These are phyloP conservation scores for Zaprionus taronus DNA, from an alignment of 1,140 invertebrate species.

Conservation along the genomic window DNA sequence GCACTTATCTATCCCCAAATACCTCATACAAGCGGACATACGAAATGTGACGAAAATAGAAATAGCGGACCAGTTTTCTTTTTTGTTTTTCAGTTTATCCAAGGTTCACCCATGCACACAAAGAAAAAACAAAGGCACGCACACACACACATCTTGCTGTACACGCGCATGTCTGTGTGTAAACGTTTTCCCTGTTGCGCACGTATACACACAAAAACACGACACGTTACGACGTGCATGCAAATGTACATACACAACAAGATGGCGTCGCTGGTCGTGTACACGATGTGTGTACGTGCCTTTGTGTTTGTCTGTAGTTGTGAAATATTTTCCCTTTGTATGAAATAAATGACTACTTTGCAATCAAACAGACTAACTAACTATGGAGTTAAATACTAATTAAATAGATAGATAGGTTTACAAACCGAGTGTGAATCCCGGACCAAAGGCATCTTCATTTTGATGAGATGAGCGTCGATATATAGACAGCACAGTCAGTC, in stretches of 20 bases:
- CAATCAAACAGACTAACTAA: constrained; percentile 25
- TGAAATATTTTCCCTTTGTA: constrained; percentile 44
- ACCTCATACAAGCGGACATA: constrained; percentile 41
- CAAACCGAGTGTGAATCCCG: constrained; percentile 76
- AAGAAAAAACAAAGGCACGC: constrained; percentile 50
- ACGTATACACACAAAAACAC: constrained; percentile 18
- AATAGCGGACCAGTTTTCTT: constrained; percentile 31
- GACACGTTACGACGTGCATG: constrained; percentile 2
- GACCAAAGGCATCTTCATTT: constrained; percentile 60
- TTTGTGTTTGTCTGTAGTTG: constrained; percentile 16
- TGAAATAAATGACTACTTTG: constrained; percentile 31
- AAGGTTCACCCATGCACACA: constrained; percentile 60
- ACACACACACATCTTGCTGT: constrained; percentile 9
- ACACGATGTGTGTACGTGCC: constrained; percentile 17
- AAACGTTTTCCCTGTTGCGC: constrained; percentile 17
- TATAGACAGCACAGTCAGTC: constrained; percentile 46
- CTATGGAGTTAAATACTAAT: constrained; percentile 38
- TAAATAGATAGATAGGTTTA: constrained; percentile 65
- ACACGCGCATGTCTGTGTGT: constrained; percentile 9
- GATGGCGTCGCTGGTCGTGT: constrained; percentile 27
- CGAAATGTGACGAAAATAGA: constrained; percentile 49
- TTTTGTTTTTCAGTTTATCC: constrained; percentile 11
- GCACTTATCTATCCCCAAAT: constrained; percentile 13
- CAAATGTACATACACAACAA: constrained; percentile 22
- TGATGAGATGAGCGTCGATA: constrained; percentile 59